Evolutionary conservation across 1,140 invertebrate species (phyloP).

Genomic region (Bombus sibiricus): DNA sequence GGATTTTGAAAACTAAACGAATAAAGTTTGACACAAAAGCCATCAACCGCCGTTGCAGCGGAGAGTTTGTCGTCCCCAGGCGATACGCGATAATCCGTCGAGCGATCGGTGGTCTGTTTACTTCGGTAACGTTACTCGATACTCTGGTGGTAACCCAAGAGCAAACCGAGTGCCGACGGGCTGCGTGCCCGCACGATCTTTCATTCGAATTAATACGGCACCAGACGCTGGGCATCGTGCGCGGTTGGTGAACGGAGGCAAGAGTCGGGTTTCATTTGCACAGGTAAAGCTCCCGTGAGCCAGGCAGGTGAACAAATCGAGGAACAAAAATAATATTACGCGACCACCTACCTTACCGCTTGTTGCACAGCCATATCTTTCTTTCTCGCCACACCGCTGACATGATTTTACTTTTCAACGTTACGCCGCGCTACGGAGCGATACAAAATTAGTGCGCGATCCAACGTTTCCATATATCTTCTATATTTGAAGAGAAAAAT

Average conservation of each 20-base stretch:
- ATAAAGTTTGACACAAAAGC: not conserved
- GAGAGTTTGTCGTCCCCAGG: not conserved
- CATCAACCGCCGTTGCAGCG: not conserved
- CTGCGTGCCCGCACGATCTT: slow-evolving; percentile 1
- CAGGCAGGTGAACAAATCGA: slow-evolving; percentile 39
- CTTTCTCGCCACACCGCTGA: not conserved
- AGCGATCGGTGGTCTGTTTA: slow-evolving; percentile 6
- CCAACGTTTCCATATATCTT: not conserved
- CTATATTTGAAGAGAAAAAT: not conserved
- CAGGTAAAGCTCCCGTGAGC: not conserved
- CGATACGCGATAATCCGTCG: slow-evolving; percentile 19
- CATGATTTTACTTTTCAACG: not conserved
- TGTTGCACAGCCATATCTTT: not conserved
- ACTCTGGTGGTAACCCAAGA: slow-evolving; percentile 35
- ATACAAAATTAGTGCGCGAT: not conserved
- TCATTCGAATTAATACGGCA: slow-evolving; percentile 12
- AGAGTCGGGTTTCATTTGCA: slow-evolving; percentile 45
- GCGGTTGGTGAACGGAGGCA: slow-evolving; percentile 26
- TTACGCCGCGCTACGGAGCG: not conserved
- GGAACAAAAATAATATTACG: slow-evolving; percentile 27
- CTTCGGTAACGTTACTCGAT: slow-evolving; percentile 30
- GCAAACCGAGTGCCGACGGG: too few relatives aligned
- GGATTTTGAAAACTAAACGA: not conserved
- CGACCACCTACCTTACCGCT: not conserved
- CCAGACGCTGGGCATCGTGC: not conserved